Evolutionary conservation across 2,888 invertebrate species (phyloP).

Genomic region (Calameuta pallipes): DNA sequence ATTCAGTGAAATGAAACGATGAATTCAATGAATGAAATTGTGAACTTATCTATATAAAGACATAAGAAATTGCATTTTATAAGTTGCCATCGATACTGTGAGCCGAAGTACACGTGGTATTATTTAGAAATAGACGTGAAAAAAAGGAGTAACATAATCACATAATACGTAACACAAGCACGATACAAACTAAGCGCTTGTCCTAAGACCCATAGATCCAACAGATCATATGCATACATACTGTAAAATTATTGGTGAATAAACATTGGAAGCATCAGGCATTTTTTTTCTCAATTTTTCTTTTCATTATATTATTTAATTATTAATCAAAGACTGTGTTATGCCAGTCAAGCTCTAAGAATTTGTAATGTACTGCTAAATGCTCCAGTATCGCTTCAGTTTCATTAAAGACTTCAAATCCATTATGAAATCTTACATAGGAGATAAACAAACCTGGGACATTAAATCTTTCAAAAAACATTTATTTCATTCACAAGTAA

Average conservation of each 20-base stretch:
- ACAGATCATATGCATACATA: slow-evolving; percentile 54
- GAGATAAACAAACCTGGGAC: background rate
- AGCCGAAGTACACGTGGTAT: slow-evolving; percentile 46
- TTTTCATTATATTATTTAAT: background rate
- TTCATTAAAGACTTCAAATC: background rate
- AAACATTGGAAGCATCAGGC: slow-evolving; percentile 53
- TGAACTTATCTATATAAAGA: slow-evolving; percentile 30
- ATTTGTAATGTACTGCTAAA: too few species aligned
- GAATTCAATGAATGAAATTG: slow-evolving; percentile 6
- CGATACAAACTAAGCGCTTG: slow-evolving; percentile 45
- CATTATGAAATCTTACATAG: background rate
- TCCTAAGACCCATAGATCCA: slow-evolving; percentile 45
- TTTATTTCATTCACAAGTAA: background rate
- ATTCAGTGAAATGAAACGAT: slow-evolving; percentile 35
- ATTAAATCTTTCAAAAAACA: background rate
- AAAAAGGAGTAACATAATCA: slow-evolving; percentile 32
- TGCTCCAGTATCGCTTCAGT: too few species aligned
- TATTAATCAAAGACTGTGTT: background rate
- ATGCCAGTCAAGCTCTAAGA: too few species aligned
- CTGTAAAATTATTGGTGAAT: slow-evolving; percentile 61
- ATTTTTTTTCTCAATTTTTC: background rate
- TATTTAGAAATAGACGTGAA: slow-evolving; percentile 41
- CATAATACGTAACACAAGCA: slow-evolving; percentile 40
- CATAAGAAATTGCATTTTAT: slow-evolving; percentile 40
- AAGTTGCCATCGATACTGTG: slow-evolving; percentile 46